Base-by-base conservation (phyloP, 2,888 invertebrate genomes). In the Harpalus rubripes region DNA sequence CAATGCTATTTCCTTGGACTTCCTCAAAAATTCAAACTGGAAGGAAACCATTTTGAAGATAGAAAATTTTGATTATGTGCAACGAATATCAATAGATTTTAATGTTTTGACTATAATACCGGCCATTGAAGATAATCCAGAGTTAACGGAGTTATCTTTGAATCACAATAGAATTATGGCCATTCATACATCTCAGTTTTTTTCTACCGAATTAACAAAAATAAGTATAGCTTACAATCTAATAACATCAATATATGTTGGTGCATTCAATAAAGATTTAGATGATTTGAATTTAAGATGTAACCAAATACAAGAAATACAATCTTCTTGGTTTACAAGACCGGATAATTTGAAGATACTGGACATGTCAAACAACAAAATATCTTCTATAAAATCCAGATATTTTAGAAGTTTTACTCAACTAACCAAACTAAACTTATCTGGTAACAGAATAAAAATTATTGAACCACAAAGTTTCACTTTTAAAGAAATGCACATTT, bases 31-130 rank as follows among this genome's bases (percentile, higher is more conserved):
- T 10, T 22, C 7, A 41, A 44, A 15, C 5, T 74, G 72, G 72
- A 74, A 16, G 18, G 72, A 44, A 41, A 16, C 41, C 10, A n/a
- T 74, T 7, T 18, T 44, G 5, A 74, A 16, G 41, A 44, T 74
- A 44, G 72, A 74, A 18, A 74, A 74, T 44, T 74, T 74, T 16
- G 44, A 74, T 6, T 15, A 74, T 44, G 18, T 74, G 32, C 68
- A 68, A 39, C 12, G 39, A 39, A 68, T 68, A 6, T 39, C 68
- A 5, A 1, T 68, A n/a, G 15, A 39, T n/a, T 7, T 41, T 5
- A 68, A 15, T 39, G 4, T 10, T n/a, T 68, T 68, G 26, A n/a
- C 32, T 15, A 7, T 68, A 1, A 7, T 68, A 5, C 68, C 68
- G 15, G 15, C 68, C n/a, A 32, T 68, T 7, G 68, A 68, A 68